Evolutionary conservation across 1,140 invertebrate genomes (phyloP).

Genomic region (Drosophila leontia): DNA sequence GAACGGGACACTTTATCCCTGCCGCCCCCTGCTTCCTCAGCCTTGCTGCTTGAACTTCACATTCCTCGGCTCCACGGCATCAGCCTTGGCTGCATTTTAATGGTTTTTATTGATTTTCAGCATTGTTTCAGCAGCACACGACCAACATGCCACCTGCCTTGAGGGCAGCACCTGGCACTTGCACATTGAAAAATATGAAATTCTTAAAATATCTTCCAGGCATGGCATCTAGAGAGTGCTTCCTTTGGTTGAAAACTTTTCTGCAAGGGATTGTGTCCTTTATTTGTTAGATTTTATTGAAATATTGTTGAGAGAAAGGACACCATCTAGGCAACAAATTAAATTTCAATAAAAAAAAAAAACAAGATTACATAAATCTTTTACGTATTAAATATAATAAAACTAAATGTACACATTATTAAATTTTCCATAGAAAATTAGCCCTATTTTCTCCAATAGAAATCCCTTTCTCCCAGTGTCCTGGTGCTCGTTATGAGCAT

Average conservation of each 20-base stretch:
- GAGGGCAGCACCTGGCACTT: constrained; percentile 24
- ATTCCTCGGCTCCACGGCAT: constrained; percentile 50
- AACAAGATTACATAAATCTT: background rate
- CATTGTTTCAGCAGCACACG: constrained; percentile 45
- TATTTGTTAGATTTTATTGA: background rate
- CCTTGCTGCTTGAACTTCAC: constrained; percentile 80
- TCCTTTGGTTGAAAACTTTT: background rate
- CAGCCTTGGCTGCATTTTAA: constrained; percentile 75
- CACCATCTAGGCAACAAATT: too few species aligned
- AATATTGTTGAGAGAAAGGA: background rate
- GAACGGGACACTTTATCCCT: constrained; percentile 6
- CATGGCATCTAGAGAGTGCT: background rate
- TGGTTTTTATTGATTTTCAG: constrained; percentile 79
- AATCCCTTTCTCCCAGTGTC: constrained; percentile 7
- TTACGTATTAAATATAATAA: background rate
- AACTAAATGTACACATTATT: background rate
- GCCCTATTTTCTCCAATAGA: background rate
- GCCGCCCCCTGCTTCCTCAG: constrained; percentile 14
- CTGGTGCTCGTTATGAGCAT: constrained; percentile 66
- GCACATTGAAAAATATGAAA: constrained; percentile 20
- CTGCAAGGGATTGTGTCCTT: too few species aligned
- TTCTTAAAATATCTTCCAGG: background rate
- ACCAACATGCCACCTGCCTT: constrained; percentile 14
- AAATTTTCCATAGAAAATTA: background rate
- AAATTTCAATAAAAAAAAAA: background rate